Base-by-base conservation (phyloP, 2,797 vertebrate genomes). In the Onychomys torridus region DNA sequence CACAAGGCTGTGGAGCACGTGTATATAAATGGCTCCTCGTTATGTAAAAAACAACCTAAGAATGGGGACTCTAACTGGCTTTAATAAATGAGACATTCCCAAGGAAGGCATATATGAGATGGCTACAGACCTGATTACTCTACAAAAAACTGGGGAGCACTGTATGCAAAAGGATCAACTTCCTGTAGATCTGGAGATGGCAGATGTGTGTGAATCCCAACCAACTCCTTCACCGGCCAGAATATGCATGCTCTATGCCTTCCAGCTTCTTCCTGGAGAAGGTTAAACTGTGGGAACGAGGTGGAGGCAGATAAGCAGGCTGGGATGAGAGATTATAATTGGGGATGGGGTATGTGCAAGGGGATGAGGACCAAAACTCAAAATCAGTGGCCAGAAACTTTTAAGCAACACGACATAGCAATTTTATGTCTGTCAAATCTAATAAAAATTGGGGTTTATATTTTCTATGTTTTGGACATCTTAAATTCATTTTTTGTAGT, bases 11-110 rank as follows among this genome's bases (percentile, higher is more conserved):
- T 81, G 95, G 76, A 77, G 49, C 46, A 3, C 89, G 95, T 96
- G 94, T 82, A 95, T 97, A 89, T 96, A 95, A 97, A 97, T 95
- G 40, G 43, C 71, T 93, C 91, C 97, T 98, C 94, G 96, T 97
- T 97, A 97, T 96, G 93, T 97, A 97, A 96, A 97, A 96, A 91
- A 27, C 91, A 95, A 89, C 37, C 95, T 49, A 82, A 96, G 77
- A 94, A 90, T 76, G 82, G 49, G 71, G 37, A 19, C 94, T 97
- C 93, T 95, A 97, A 84, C 92, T 82, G 91, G 91, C 40, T 13
- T 88, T 34, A 67, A 91, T 77, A 90, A 55, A 75, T 32, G 23
- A 90, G 61, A 79, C 2, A 13, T 96, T 96, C 96, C 83, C 75
- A 85, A 96, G 94, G 77, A 93, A 65, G 75, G 37, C 67, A 27